Evolutionary conservation across 2,797 vertebrate species (phyloP), one percentile per base, ranked within the genome.

Genomic region (Leptoclinus maculatus): DNA sequence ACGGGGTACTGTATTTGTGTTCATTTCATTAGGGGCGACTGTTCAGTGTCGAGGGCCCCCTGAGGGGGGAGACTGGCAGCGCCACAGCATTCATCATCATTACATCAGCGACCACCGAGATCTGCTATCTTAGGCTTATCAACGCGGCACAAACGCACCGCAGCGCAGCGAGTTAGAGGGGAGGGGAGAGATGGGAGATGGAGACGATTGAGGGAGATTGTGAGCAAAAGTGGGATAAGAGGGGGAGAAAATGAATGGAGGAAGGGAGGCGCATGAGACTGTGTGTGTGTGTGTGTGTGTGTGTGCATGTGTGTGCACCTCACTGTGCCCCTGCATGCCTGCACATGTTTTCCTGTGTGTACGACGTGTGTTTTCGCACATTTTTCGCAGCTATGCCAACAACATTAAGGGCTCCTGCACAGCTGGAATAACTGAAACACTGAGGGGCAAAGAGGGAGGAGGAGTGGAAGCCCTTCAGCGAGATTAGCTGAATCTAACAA

Each of bases 21-120:
- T 96, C 95, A 94, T 95, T 97, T 96, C 95, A 96, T 96, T 96
- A 96, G 93, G 43, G 91, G 86, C 80, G 92, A 90, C 94, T 88
- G 90, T 89, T 94, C 89, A 88, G 89, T 78, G 88, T 87, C 62
- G 83, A 89, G 86, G 83, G 86, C 85, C 91, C 92, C 92, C 89
- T 41, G 70, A 92, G 94, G 94, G 96, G 92, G 93, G 94, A 93
- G 93, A 94, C 92, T 94, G 94, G 94, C 94, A 90, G 89, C 87
- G 89, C 91, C 83, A 89, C 93, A 86, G 94, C 96, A 96, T 97
- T 97, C 96, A 97, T 97, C 96, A 97, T 96, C 96, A 96, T 97
- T 97, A 97, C 96, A 97, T 96, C 96, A 97, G 96, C 96, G 93
- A 95, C 95, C 95, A 95, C 95, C 94, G 95, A 96, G 96, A 96